Conservation (phyloP, 1,140 invertebrate species). For the Eubasilissa regina region DNA sequence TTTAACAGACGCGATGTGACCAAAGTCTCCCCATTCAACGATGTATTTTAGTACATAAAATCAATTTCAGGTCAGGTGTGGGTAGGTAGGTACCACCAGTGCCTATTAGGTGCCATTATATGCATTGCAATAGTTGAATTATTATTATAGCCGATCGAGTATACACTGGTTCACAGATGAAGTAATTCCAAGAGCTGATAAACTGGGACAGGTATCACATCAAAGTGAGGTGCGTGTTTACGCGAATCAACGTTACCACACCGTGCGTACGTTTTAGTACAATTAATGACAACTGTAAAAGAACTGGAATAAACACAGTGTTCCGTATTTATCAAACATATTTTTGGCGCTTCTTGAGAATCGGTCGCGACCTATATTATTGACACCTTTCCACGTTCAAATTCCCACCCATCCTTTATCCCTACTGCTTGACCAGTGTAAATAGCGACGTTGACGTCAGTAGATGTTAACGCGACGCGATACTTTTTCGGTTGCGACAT, state of each 20-base stretch:
- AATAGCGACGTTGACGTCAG: too few relatives aligned
- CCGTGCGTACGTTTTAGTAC: background rate
- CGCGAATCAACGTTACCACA: constrained; percentile 16
- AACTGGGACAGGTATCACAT: background rate
- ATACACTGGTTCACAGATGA: constrained; percentile 5
- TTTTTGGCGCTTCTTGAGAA: too few relatives aligned
- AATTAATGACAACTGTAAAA: too few relatives aligned
- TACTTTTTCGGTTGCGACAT: too few relatives aligned
- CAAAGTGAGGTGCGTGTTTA: background rate
- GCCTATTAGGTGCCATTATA: constrained; percentile 14
- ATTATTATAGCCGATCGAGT: constrained; percentile 3
- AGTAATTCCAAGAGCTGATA: constrained; percentile 7
- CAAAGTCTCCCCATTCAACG: background rate
- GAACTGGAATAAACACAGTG: too few relatives aligned
- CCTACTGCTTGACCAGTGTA: too few relatives aligned
- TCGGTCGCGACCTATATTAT: too few relatives aligned
- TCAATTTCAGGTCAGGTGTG: constrained; percentile 34
- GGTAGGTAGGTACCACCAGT: constrained; percentile 31
- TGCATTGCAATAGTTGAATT: constrained; percentile 24
- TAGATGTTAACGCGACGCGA: too few relatives aligned
- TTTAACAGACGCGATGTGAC: background rate
- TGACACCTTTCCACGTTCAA: too few relatives aligned
- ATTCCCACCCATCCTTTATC: too few relatives aligned
- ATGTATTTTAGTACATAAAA: background rate
- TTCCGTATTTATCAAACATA: too few relatives aligned